Conservation (phyloP, 2,888 invertebrate genomes). For the Brenthis ino region DNA sequence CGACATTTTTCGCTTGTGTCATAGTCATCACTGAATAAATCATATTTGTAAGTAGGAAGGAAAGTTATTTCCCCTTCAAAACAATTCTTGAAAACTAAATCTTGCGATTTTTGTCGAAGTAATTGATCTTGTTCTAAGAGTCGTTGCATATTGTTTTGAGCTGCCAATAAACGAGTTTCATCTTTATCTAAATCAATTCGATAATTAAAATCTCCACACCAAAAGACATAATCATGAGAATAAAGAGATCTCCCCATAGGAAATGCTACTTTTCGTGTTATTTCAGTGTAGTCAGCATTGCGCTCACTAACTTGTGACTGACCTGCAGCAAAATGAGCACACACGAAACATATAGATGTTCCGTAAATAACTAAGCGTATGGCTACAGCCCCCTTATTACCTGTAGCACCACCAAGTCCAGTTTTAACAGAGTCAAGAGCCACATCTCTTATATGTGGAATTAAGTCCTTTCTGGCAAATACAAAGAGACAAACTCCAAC, state of each 20-base stretch:
- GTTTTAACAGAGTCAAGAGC: slow-evolving; percentile 98
- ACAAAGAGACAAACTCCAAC: slow-evolving; percentile 99
- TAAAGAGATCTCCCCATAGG: slow-evolving; percentile 96
- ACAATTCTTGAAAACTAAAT: slow-evolving; percentile 95
- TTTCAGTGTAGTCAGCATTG: slow-evolving; percentile 98
- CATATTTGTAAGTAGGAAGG: slow-evolving; percentile 99
- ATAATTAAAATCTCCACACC: slow-evolving; percentile 99
- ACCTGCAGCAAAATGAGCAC: slow-evolving; percentile 99
- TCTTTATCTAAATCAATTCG: slow-evolving; percentile 97
- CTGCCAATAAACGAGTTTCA: slow-evolving; percentile 92
- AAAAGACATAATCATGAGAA: slow-evolving; percentile 98
- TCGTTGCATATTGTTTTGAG: slow-evolving; percentile 87
- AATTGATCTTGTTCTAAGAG: slow-evolving; percentile 95
- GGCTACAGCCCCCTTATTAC: slow-evolving; percentile 97
- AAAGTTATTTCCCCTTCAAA: slow-evolving; percentile 95
- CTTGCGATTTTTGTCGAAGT: slow-evolving; percentile 89
- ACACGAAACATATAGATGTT: slow-evolving; percentile 98
- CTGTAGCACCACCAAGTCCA: slow-evolving; percentile 98
- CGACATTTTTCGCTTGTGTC: slow-evolving; percentile 99
- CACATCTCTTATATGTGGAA: slow-evolving; percentile 95
- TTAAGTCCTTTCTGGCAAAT: slow-evolving; percentile 94
- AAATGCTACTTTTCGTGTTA: slow-evolving; percentile 93
- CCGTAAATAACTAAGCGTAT: slow-evolving; percentile 95
- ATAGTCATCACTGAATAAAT: slow-evolving; percentile 98
- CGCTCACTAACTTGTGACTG: slow-evolving; percentile 97